These are phyloP conservation scores for Mustelus asterias DNA, from an alignment of 2,113 vertebrate species.

Conservation along the genomic window DNA sequence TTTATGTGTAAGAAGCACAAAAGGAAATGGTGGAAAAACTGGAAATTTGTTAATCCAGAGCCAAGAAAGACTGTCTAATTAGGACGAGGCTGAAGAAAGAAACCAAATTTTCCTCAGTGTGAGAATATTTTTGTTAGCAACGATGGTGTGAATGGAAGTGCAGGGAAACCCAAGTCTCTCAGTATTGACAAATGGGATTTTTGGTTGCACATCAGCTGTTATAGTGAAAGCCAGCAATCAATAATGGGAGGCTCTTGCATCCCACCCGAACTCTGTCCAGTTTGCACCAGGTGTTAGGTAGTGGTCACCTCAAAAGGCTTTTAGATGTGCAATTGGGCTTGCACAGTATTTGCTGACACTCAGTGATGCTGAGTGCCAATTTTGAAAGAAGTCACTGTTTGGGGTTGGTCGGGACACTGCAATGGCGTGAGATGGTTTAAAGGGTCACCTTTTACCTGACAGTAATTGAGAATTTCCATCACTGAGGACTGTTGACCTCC, in stretches of 20 bases:
- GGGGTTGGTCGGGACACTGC: not conserved
- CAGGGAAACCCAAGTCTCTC: too few species aligned
- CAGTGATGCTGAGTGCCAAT: not conserved
- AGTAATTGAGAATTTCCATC: conserved; percentile 34
- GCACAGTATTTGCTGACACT: not conserved
- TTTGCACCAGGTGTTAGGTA: not conserved
- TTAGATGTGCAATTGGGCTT: not conserved
- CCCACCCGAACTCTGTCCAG: not conserved
- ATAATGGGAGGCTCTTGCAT: not conserved
- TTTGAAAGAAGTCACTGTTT: not conserved
- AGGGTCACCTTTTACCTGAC: not conserved
- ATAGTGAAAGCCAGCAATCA: not conserved
- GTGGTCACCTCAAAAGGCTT: not conserved
- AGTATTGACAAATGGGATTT: not conserved
- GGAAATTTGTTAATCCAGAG: not conserved
- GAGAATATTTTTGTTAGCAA: not conserved
- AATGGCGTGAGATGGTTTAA: not conserved
- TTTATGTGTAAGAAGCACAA: not conserved
- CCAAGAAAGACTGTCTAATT: not conserved
- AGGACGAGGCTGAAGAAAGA: not conserved
- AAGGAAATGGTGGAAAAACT: not conserved
- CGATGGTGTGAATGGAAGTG: too few species aligned
- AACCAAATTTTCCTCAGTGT: not conserved
- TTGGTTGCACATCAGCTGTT: not conserved
- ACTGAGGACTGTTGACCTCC: conserved; percentile 13